Percentiles rank a stretch among this genome's conserved stretches.
phyloP scores from a whole-genome alignment of 2,113 vertebrate species.

The Ramphastos sulfuratus region DNA sequence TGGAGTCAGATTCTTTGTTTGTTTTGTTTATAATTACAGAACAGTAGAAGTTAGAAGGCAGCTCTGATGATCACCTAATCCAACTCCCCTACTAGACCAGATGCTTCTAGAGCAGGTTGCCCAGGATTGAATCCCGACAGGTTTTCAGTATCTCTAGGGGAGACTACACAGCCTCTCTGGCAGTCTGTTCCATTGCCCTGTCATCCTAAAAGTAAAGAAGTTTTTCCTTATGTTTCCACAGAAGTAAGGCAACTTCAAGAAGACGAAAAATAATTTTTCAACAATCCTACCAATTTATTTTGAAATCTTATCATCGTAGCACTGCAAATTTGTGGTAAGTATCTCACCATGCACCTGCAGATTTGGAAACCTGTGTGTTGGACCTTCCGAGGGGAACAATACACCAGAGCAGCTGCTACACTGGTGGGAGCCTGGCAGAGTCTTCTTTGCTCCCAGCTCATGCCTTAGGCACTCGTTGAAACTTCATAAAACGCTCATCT shows the following conservation, averaged over 20 bases:
- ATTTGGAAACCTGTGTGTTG: neutral
- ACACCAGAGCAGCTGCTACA: neutral
- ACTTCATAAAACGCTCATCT: neutral
- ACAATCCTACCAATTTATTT: neutral
- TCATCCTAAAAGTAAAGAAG: no score
- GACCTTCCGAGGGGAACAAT: neutral
- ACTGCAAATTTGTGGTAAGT: neutral
- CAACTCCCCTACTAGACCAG: no score
- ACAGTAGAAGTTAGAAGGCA: no score
- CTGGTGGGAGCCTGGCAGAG: neutral
- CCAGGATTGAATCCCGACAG: no score
- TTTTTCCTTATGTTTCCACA: no score
- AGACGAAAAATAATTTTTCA: neutral
- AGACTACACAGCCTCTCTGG: no score
- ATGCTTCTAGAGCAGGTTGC: no score
- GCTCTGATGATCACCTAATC: no score
- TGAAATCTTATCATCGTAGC: neutral
- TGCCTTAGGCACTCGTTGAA: accelerated
- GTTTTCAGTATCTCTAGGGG: no score
- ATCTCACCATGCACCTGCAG: accelerated
- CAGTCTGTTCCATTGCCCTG: no score
- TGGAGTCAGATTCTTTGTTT: neutral
- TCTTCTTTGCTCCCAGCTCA: neutral
- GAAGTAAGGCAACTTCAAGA: neutral
- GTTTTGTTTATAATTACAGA: neutral